Evolutionary conservation across 2,113 vertebrate species (phyloP).

Genomic region (Butorides virescens): DNA sequence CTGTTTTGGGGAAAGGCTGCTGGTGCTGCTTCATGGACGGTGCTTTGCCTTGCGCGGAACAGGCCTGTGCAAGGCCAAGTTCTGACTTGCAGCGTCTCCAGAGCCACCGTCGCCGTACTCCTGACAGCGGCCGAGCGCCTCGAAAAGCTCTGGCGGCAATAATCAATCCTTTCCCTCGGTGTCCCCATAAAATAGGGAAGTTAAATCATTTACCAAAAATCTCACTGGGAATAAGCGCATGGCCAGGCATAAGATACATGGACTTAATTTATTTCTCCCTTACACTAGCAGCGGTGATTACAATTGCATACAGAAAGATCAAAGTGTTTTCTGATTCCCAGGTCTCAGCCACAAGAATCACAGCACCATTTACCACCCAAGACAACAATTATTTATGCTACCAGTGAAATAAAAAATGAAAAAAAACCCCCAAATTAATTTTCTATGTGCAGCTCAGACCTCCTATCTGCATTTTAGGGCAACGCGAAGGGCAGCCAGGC

Average conservation of each 20-base stretch:
- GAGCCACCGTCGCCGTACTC: background rate
- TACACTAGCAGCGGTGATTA: background rate
- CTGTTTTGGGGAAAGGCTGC: background rate
- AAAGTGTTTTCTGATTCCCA: background rate
- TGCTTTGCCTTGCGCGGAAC: background rate
- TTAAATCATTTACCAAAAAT: background rate
- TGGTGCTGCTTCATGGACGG: fast-evolving
- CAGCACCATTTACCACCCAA: background rate
- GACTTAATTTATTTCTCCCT: background rate
- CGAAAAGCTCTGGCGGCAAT: background rate
- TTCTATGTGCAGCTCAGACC: background rate
- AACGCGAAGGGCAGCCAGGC: background rate
- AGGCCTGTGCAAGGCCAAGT: background rate
- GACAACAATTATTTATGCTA: background rate
- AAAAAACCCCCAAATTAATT: background rate
- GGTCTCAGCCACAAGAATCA: background rate
- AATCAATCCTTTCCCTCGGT: background rate
- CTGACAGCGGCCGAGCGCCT: background rate
- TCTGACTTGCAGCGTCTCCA: background rate
- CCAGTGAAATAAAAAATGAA: background rate
- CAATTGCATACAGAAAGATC: background rate
- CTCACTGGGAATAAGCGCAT: background rate
- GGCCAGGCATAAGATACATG: background rate
- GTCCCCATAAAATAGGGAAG: background rate
- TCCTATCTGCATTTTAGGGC: background rate